phyloP scores from a whole-genome alignment of 2,888 invertebrate species.

The Dolichomitus sp. region DNA sequence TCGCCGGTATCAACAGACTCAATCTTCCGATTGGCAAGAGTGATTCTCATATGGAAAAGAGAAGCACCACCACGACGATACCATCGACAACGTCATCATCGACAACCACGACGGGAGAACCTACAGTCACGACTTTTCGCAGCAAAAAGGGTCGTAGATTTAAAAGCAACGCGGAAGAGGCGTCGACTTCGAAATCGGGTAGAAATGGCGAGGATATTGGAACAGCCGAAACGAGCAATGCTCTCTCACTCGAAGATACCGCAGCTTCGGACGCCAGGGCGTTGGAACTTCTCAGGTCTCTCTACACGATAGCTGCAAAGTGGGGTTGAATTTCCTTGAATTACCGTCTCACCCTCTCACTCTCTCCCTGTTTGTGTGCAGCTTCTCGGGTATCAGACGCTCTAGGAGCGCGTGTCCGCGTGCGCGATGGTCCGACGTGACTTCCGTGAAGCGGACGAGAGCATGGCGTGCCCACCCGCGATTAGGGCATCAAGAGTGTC shows the following conservation, averaged over 20 bases:
- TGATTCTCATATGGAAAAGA: slow-evolving; percentile 22
- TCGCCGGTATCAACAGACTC: slow-evolving; percentile 79
- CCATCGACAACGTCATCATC: slow-evolving; percentile 65
- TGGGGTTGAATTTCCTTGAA: slow-evolving; percentile 89
- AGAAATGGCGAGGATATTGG: slow-evolving; percentile 79
- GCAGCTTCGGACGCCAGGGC: slow-evolving; percentile 91
- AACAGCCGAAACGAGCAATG: slow-evolving; percentile 82
- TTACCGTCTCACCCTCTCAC: slow-evolving; percentile 39
- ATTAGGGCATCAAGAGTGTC: slow-evolving; percentile 36
- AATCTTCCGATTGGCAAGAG: slow-evolving; percentile 76
- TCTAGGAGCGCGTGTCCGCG: slow-evolving; percentile 8
- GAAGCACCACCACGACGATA: slow-evolving; percentile 55
- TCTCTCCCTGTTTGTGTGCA: background rate
- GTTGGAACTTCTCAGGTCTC: slow-evolving; percentile 93
- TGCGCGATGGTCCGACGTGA: slow-evolving; percentile 12
- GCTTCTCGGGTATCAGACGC: background rate
- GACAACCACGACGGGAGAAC: slow-evolving; percentile 72
- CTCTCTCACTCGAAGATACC: slow-evolving; percentile 81
- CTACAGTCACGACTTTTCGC: slow-evolving; percentile 79
- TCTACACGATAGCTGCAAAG: slow-evolving; percentile 94
- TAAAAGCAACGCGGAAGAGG: slow-evolving; percentile 79
- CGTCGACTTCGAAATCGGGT: slow-evolving; percentile 77
- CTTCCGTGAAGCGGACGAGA: slow-evolving; percentile 31
- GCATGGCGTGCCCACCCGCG: slow-evolving; percentile 40
- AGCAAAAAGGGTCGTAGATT: slow-evolving; percentile 80